These are phyloP conservation scores for Ophiothrix spiculata DNA, from an alignment of 35 echinoderm and acorn worm species.

Conservation along the genomic window DNA sequence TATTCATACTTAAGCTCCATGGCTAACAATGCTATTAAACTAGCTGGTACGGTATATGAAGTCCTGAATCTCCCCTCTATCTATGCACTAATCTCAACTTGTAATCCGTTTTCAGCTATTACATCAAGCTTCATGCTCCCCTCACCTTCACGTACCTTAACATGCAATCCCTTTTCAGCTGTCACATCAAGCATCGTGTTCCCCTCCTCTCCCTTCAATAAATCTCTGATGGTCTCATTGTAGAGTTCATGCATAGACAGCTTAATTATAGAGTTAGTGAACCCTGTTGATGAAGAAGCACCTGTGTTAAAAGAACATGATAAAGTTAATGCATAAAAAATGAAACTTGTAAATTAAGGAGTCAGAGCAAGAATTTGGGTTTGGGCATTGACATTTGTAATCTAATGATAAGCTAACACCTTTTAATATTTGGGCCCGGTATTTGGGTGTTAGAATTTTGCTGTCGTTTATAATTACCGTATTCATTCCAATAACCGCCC, in stretches of 20 bases:
- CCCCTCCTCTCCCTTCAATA: conserved; percentile 36
- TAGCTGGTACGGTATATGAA: too few relatives aligned
- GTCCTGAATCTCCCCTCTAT: not conserved
- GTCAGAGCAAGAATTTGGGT: too few relatives aligned
- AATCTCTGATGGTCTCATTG: conserved; percentile 74
- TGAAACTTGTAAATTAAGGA: too few relatives aligned
- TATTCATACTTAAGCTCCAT: too few relatives aligned
- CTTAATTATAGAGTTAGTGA: not conserved
- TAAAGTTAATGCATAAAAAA: too few relatives aligned
- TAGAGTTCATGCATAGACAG: conserved; percentile 79
- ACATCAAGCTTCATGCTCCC: conserved; percentile 35
- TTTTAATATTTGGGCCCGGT: too few relatives aligned
- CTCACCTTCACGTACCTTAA: conserved; percentile 52
- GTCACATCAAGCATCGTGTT: conserved; percentile 40
- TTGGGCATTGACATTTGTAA: too few relatives aligned
- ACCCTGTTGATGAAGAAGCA: not conserved
- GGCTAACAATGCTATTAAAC: too few relatives aligned
- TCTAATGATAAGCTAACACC: too few relatives aligned
- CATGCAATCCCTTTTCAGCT: conserved; percentile 55
- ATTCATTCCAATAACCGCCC: too few relatives aligned
- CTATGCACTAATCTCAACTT: conserved; percentile 55
- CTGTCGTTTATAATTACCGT: too few relatives aligned
- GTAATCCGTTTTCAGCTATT: conserved; percentile 47
- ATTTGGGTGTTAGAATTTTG: too few relatives aligned
- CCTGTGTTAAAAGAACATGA: not conserved